A percentile compares a stretch with the other conserved stretches of the same genome.
Evolutionary conservation across 2,888 invertebrate species (phyloP).

Genomic region (Micoletzkya japonica): DNA sequence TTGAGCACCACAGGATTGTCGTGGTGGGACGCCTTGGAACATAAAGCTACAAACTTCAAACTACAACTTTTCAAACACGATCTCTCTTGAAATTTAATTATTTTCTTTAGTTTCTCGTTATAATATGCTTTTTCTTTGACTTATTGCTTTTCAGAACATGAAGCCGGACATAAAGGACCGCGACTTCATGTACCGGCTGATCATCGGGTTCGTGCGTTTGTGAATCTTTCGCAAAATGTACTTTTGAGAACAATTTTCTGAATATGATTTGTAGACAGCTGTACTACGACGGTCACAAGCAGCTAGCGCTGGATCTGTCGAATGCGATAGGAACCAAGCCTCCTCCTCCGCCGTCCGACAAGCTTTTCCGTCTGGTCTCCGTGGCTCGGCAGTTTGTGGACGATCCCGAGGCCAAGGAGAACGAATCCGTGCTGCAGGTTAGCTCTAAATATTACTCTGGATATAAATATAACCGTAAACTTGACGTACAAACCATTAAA

Average conservation of each 20-base stretch:
- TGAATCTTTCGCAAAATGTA: neutral
- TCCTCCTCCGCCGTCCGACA: conserved; percentile 91
- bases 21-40: neutral
- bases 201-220: conserved; percentile 77
- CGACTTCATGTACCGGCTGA: conserved; percentile 84
- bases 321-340: conserved; percentile 81
- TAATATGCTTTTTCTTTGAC: neutral
- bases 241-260: neutral
- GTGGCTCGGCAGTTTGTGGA: conserved; percentile 61
- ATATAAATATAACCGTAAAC: neutral
- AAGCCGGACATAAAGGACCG: conserved; percentile 78
- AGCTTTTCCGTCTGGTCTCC: conserved; percentile 77
- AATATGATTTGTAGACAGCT: conserved; percentile 76
- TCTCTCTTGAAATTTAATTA: neutral
- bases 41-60: neutral
- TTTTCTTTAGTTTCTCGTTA: neutral
- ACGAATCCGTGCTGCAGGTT: conserved; percentile 41
- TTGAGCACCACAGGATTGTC: neutral
- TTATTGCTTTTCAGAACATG: conserved; percentile 32
- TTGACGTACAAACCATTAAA: no score
- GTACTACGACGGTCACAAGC: conserved; percentile 94
- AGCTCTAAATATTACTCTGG: neutral
- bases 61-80: neutral
- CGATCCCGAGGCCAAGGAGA: conserved; percentile 53
- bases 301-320: conserved; percentile 83